Evolutionary conservation across 2,888 invertebrate species (phyloP), one percentile per base, ranked within the genome.

Genomic region (Himalopsyche anomala): DNA sequence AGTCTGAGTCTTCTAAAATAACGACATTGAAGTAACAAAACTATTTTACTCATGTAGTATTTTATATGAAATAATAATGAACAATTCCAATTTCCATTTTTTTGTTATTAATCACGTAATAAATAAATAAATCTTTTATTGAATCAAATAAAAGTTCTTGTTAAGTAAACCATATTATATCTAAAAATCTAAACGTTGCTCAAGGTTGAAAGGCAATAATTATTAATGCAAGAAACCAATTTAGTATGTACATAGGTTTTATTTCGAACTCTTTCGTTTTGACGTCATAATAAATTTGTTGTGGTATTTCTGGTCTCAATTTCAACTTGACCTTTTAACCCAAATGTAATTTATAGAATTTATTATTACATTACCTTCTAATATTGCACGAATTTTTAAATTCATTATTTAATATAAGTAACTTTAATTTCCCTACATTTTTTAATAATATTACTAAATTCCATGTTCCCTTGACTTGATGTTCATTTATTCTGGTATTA

Each of bases 291-390:
- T 36, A 36, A 38, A 74, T 74, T 51, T 36, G 28, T 38, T 28
- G n/a, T 11, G 38, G 15, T 74, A 74, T 74, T 74, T 74, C 5
- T 28, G 2, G 36, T 28, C 11, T 74, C 15, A 3, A 36, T 74
- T 74, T 74, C 38, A 74, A 74, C 74, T 74, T 74, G 74, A 74
- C 36, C 74, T 38, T 74, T 74, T 74, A 36, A 74, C 74, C 74
- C 8, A 36, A 38, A 74, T 74, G 12, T 4, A 74, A 74, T 74
- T 19, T 8, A 9, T 51, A 51, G 38, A 38, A 74, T 15, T 5
- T 11, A 36, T 74, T 38, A 69, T 38, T 12, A 36, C 4, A 11
- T 11, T 38, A 38, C 4, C 38, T 36, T 36, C 38, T 15, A 74
- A 36, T 36, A 74, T 12, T 36, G 4, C 4, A 36, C 12, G 15